Percentiles rank a stretch among this genome's conserved stretches.
These are phyloP conservation scores for Tyto alba DNA, from an alignment of 2,113 vertebrate genomes.

Conservation along the genomic window DNA sequence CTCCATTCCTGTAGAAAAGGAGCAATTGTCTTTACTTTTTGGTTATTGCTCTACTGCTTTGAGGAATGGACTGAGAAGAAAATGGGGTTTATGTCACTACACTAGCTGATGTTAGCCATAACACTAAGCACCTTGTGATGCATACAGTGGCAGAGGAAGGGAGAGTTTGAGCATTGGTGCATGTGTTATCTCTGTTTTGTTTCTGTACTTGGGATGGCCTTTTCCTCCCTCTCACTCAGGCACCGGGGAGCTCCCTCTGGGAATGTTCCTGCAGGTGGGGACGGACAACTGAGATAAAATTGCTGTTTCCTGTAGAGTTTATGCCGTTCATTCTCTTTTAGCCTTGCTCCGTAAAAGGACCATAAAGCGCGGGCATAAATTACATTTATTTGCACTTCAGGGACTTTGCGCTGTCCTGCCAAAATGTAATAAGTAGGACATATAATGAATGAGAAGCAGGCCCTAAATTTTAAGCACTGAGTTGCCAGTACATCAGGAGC, in stretches of 20 bases:
- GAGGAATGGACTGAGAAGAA: neutral
- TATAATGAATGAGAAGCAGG: neutral
- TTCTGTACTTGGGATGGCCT: neutral
- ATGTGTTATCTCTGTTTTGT: neutral
- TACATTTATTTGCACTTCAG: slow-evolving; percentile 1
- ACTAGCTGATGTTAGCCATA: neutral
- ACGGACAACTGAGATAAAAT: neutral
- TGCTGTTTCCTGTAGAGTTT: neutral
- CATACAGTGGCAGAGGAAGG: neutral
- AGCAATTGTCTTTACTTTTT: neutral
- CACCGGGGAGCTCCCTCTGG: neutral
- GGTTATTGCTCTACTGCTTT: neutral
- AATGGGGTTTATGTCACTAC: neutral
- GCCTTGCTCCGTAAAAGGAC: neutral
- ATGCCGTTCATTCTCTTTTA: neutral
- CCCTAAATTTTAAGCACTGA: neutral
- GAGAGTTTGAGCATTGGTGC: neutral
- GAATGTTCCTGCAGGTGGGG: neutral
- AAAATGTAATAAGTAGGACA: neutral
- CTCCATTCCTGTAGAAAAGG: neutral
- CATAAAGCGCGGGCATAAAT: neutral
- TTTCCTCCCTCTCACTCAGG: neutral
- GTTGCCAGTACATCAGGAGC: neutral
- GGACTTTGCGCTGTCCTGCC: neutral
- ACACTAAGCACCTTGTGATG: neutral